These are phyloP conservation scores for Eupithecia abbreviata DNA, from an alignment of 2,888 invertebrate species.

Conservation along the genomic window DNA sequence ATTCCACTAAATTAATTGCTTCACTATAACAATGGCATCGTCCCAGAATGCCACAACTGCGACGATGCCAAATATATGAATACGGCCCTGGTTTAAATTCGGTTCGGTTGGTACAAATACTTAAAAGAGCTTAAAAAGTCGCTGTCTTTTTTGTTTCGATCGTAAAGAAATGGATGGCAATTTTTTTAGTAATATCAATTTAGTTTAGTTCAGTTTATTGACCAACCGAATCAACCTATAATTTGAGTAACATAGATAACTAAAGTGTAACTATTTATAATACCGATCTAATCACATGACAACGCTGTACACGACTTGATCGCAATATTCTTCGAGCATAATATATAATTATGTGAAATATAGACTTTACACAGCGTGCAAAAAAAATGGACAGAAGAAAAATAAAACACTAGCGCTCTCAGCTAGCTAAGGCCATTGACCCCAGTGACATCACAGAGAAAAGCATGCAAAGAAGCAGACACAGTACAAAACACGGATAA, in stretches of 20 bases:
- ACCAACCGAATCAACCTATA: not conserved
- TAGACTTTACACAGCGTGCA: constrained; percentile 37
- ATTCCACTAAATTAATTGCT: too few species aligned
- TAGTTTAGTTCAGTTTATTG: not conserved
- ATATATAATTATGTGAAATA: constrained; percentile 6
- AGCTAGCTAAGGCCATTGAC: constrained; percentile 35
- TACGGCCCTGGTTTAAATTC: not conserved
- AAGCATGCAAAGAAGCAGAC: constrained; percentile 77
- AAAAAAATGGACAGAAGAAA: constrained; percentile 33
- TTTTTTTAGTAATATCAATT: not conserved
- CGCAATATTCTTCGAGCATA: constrained; percentile 10
- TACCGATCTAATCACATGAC: constrained; percentile 23
- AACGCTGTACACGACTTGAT: constrained; percentile 20
- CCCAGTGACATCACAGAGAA: constrained; percentile 56
- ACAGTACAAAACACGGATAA: constrained; percentile 53
- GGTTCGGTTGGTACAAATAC: not conserved
- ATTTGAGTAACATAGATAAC: constrained; percentile 29
- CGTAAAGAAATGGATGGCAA: not conserved
- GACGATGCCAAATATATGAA: too few species aligned
- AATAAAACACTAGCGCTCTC: constrained; percentile 29
- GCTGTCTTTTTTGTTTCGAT: not conserved
- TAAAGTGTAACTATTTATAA: not conserved
- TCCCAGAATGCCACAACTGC: too few species aligned
- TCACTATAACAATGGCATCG: too few species aligned
- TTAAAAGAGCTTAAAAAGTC: not conserved